Evolutionary conservation across 2,113 vertebrate species (phyloP).

Genomic region (Gallinago undulata): DNA sequence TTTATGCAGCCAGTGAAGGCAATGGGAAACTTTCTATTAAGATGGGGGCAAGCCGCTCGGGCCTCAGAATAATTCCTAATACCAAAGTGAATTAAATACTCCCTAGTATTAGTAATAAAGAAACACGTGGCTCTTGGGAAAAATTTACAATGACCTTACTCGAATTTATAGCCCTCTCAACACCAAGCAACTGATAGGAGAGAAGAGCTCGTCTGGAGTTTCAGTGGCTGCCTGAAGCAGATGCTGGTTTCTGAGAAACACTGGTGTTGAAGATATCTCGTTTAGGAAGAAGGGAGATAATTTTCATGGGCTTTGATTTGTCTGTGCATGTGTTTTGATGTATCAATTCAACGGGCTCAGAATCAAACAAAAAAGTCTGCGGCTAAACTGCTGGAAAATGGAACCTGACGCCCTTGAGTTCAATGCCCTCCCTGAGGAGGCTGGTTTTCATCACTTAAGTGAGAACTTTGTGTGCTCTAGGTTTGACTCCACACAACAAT

Average conservation of each 20-base stretch:
- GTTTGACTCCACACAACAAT: neutral
- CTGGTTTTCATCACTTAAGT: neutral
- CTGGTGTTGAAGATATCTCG: neutral
- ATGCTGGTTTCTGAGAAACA: neutral
- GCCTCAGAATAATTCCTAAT: neutral
- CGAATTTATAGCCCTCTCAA: neutral
- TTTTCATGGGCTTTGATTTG: neutral
- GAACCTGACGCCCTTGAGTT: neutral
- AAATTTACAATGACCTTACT: neutral
- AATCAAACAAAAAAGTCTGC: neutral
- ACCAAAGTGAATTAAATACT: neutral
- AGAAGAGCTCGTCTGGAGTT: neutral
- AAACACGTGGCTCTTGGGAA: neutral
- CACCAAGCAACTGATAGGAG: neutral
- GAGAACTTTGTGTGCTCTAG: neutral
- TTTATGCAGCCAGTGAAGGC: neutral
- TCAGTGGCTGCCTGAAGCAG: neutral
- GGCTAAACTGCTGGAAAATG: neutral
- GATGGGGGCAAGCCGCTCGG: fast-evolving
- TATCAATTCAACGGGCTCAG: neutral
- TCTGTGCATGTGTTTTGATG: neutral
- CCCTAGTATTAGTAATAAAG: neutral
- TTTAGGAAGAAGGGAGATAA: neutral
- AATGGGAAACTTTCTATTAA: neutral
- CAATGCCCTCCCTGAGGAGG: neutral